Base-by-base conservation (phyloP, 2,113 vertebrate genomes). In the Chloropsis cyanopogon region DNA sequence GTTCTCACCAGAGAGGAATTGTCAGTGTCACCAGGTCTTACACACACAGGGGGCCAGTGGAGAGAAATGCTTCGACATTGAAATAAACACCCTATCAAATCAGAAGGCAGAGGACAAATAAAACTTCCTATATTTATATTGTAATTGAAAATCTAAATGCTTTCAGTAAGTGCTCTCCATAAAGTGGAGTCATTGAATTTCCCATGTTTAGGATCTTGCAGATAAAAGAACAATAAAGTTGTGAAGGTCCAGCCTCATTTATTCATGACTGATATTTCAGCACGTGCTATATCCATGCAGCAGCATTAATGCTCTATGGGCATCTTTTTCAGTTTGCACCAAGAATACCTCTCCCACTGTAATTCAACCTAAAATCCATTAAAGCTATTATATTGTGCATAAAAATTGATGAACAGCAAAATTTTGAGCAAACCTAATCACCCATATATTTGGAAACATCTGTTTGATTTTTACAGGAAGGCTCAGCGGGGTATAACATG, bases 21-120 rank as follows among this genome's bases (percentile, higher is more conserved):
- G 3, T 33, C 59, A 71, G 10, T n/a, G 25, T 39, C 11, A 9
- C 37, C 20, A 54, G n/a, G 37, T 50, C 42, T 2, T 12, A 31
- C 3, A 2, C 26, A 68, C 12, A 29, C 0, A 5, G 1, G 2
- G 7, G 17, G 50, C n/a, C 49, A 82, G 11, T 1, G 4, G 23
- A 54, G 28, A 88, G 4, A 73, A 83, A 78, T 11, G 19, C 6
- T 68, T n/a, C 10, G 16, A 59, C 7, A 42, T 25, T 52, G 7
- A 6, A 15, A 56, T n/a, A 73, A 39, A 50, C 2, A 6, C 12
- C 11, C 6, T 77, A 41, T 33, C 37, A 83, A 80, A 54, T 25
- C 61, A 20, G 23, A 79, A 71, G 6, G 26, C 18, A 70, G 37
- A 73, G 84, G 5, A 59, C 3, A 88, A 86, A 25, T 26, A n/a